These are phyloP conservation scores for Macroramphosus scolopax DNA, from an alignment of 2,797 vertebrate species.

Conservation along the genomic window DNA sequence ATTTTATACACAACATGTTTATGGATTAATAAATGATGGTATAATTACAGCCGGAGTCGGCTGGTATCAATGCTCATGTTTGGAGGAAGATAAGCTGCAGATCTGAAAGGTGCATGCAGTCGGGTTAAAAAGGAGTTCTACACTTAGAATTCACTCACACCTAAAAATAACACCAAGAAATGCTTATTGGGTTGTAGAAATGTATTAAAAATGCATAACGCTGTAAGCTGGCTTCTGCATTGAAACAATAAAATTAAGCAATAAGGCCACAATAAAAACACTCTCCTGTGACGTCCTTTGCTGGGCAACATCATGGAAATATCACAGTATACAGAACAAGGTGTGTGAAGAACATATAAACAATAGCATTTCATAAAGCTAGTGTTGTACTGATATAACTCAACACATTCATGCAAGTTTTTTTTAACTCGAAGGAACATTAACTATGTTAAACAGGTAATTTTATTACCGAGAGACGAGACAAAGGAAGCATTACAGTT, in stretches of 20 bases:
- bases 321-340: neutral
- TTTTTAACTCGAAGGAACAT: slow-evolving; percentile 4
- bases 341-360: neutral
- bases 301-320: slow-evolving; percentile 2
- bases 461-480: neutral
- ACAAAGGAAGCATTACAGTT: slow-evolving; percentile 8
- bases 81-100: neutral
- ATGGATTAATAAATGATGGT: too few species aligned
- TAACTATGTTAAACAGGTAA: neutral
- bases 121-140: too few species aligned
- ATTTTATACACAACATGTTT: too few species aligned
- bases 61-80: neutral
- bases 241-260: slow-evolving; percentile 32
- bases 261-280: slow-evolving; percentile 19
- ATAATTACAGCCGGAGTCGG: neutral
- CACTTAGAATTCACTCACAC: too few species aligned
- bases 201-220: slow-evolving; percentile 36
- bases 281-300: slow-evolving; percentile 10
- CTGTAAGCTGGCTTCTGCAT: neutral
- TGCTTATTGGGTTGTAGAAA: too few species aligned
- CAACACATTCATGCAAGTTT: too few species aligned
- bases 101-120: too few species aligned
- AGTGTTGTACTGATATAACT: too few species aligned
- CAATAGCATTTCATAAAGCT: neutral
- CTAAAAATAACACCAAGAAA: too few species aligned